Base-by-base conservation (phyloP, 1,140 invertebrate genomes). In the Eueides isabella region DNA sequence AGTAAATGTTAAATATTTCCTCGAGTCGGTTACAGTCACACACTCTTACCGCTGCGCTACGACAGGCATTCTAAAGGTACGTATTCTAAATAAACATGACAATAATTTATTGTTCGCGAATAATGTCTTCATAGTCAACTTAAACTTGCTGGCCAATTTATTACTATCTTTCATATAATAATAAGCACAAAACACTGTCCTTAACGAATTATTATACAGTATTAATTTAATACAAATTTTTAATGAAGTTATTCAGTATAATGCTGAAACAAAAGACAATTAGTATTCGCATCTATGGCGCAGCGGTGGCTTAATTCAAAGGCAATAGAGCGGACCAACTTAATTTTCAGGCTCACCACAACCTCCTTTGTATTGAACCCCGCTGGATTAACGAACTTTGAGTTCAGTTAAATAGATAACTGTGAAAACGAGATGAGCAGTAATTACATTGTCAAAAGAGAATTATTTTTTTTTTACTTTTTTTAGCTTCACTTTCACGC, bases 341-440 rank as follows among this genome's bases (percentile, higher is more conserved):
- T 91, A 90, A 91, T 91, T 90, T 91, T 91, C 89, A 87, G 85
- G 86, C 80, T 89, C 85, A 85, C 87, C 85, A 85, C 87, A 86
- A 85, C 74, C 84, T 87, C 88, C 88, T 91, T 88, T 89, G 87
- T 90, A 85, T 83, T 81, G 83, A 85, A 85, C 82, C 75, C 82
- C 80, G 79, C 68, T 75, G 82, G 82, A 82, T 85, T 88, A 87
- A 88, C 85, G 75, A 88, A 86, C 84, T 89, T 89, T 80, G 82
- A 81, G 82, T 76, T 79, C 78, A 85, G 80, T 81, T 79, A 75
- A 75, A 77, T 75, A 74, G 74, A 61, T 30, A 69, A 66, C 63
- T 65, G 48, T 33, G 68, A 44, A 62, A 72, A 74, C 70, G 71
- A 71, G 76, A 74, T 61, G 76, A 71, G 61, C 38, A 74, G 61